Percentiles rank a stretch among this genome's conserved stretches.
Evolutionary conservation across 2,888 invertebrate species (phyloP).

Genomic region (Heliconius cydno): DNA sequence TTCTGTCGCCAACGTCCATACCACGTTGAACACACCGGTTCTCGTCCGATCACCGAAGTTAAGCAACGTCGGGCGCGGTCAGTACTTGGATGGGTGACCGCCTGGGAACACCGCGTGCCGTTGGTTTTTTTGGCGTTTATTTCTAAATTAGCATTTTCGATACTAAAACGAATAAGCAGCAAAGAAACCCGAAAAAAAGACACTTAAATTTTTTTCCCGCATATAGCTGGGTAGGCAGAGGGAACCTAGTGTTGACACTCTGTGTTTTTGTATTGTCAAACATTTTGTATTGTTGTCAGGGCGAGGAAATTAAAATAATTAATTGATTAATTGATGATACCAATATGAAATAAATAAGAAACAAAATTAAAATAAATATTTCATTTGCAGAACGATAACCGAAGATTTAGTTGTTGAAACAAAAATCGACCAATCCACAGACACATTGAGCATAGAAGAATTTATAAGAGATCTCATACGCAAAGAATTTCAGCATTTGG

Average conservation of each 20-base stretch:
- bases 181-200: too few relatives aligned
- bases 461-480: conserved; percentile 73
- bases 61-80: conserved; percentile 79
- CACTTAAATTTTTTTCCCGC: too few relatives aligned
- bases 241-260: too few relatives aligned
- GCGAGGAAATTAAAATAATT: too few relatives aligned
- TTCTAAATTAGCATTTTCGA: too few relatives aligned
- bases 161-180: too few relatives aligned
- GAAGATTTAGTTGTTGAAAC: conserved; percentile 49
- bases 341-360: neutral
- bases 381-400: conserved; percentile 47
- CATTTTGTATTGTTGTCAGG: too few relatives aligned
- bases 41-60: conserved; percentile 82
- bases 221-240: too few relatives aligned
- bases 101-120: conserved; percentile 50
- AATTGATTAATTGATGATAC: too few relatives aligned
- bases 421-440: conserved; percentile 71
- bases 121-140: conserved; percentile 36
- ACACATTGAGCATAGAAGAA: conserved; percentile 74
- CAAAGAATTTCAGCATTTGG: conserved; percentile 69
- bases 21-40: conserved; percentile 78
- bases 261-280: too few relatives aligned
- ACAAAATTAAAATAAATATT: conserved; percentile 18
- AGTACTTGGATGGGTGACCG: conserved; percentile 80
- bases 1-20: conserved; percentile 64